Evolutionary conservation across 1,140 invertebrate species (phyloP).

Genomic region (Thereuonema tuberculata): DNA sequence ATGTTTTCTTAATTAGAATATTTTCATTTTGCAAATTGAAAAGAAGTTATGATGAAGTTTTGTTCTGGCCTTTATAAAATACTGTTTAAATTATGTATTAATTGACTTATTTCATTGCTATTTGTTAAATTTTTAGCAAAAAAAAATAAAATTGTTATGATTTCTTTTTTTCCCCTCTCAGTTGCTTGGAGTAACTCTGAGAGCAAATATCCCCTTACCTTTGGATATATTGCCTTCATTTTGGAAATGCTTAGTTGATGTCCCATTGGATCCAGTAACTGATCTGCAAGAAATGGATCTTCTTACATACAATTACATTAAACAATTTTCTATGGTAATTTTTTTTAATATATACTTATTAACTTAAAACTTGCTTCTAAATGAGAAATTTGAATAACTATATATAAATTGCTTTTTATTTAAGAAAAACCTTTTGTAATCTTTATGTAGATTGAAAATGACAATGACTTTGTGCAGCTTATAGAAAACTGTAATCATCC

Average conservation of each 20-base stretch:
- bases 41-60: no score
- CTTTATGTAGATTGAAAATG: slow-evolving; percentile 26
- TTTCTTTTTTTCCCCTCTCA: slow-evolving; percentile 9
- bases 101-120: no score
- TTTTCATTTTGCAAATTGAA: no score
- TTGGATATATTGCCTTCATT: slow-evolving; percentile 28
- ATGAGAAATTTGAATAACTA: neutral
- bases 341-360: neutral
- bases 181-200: slow-evolving; percentile 31
- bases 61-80: no score
- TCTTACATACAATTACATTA: slow-evolving; percentile 31
- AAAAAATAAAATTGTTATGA: neutral
- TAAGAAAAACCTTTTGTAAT: neutral
- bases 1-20: no score
- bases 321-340: slow-evolving; percentile 31
- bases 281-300: slow-evolving; percentile 31
- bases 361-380: neutral
- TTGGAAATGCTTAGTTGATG: slow-evolving; percentile 29
- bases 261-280: slow-evolving; percentile 23
- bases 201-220: slow-evolving; percentile 34
- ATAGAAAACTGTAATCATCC: slow-evolving; percentile 27
- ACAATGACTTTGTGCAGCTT: slow-evolving; percentile 25
- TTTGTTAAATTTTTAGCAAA: neutral
- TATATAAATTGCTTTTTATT: neutral
- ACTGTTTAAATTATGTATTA: no score